These are phyloP conservation scores for Wiebesia pumilae DNA, from an alignment of 1,140 invertebrate species.

Conservation along the genomic window DNA sequence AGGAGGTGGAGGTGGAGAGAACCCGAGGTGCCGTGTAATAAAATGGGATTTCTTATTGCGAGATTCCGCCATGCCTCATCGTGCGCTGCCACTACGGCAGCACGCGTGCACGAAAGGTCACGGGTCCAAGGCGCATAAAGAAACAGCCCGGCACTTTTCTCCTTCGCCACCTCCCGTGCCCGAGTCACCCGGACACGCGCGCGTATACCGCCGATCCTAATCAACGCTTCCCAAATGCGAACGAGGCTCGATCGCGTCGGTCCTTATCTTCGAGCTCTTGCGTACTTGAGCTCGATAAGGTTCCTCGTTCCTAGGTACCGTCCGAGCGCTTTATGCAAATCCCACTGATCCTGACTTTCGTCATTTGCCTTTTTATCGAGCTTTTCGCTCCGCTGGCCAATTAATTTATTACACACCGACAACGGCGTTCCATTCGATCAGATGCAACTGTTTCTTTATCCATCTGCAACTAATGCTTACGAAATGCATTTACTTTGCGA, in stretches of 20 bases:
- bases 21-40: conserved; percentile 53
- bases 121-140: conserved; percentile 55
- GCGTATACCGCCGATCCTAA: neutral
- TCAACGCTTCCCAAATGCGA: neutral
- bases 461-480: neutral
- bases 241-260: neutral
- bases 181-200: neutral
- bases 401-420: conserved; percentile 31
- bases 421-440: neutral
- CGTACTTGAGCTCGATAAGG: conserved; percentile 35
- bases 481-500: conserved; percentile 16
- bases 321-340: neutral
- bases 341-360: neutral
- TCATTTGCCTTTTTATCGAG: conserved; percentile 18
- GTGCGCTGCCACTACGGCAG: neutral
- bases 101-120: conserved; percentile 56
- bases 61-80: conserved; percentile 58
- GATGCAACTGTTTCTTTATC: conserved; percentile 4
- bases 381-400: conserved; percentile 16
- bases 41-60: conserved; percentile 61
- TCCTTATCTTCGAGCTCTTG: neutral
- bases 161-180: neutral
- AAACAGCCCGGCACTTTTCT: conserved; percentile 37
- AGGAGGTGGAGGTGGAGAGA: neutral
- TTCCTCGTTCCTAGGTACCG: neutral